These are phyloP conservation scores for Benthosema pterotum DNA, from an alignment of 2,797 vertebrate species.

Conservation along the genomic window DNA sequence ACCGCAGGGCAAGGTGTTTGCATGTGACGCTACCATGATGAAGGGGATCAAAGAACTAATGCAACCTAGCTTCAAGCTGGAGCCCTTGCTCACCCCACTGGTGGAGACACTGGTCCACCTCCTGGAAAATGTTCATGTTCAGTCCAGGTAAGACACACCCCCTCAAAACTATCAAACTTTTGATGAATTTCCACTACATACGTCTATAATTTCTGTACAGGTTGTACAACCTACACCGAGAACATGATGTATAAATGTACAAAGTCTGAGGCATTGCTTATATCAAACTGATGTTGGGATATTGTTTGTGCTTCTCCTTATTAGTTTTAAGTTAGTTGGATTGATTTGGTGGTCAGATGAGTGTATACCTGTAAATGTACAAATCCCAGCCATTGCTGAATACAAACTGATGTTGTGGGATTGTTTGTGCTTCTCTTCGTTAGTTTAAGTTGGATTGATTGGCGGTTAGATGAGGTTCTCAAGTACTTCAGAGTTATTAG, in stretches of 20 bases:
- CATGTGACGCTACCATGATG: conserved; percentile 81
- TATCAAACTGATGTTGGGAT: neutral
- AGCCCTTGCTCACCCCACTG: conserved; percentile 84
- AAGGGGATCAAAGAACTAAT: conserved; percentile 83
- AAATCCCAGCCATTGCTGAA: too few relatives aligned
- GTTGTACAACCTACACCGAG: neutral
- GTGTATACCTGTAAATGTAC: too few relatives aligned
- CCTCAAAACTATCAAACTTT: neutral
- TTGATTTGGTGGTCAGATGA: neutral
- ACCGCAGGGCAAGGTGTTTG: conserved; percentile 85
- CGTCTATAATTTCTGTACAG: neutral
- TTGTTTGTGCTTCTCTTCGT: neutral
- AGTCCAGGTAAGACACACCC: conserved; percentile 82
- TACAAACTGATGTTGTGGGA: neutral
- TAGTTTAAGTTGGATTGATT: neutral
- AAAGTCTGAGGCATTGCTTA: too few relatives aligned
- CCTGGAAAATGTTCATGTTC: conserved; percentile 82
- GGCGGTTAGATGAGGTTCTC: neutral
- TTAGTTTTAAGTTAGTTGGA: neutral
- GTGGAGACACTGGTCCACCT: conserved; percentile 80
- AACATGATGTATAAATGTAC: too few relatives aligned
- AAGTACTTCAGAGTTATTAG: neutral
- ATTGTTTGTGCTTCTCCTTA: neutral
- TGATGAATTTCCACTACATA: conserved; percentile 14
- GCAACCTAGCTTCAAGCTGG: conserved; percentile 82